A percentile compares a stretch with the other conserved stretches of the same genome.
Conservation (phyloP, 2,888 invertebrate genomes). For the Pollenia labialis region DNA sequence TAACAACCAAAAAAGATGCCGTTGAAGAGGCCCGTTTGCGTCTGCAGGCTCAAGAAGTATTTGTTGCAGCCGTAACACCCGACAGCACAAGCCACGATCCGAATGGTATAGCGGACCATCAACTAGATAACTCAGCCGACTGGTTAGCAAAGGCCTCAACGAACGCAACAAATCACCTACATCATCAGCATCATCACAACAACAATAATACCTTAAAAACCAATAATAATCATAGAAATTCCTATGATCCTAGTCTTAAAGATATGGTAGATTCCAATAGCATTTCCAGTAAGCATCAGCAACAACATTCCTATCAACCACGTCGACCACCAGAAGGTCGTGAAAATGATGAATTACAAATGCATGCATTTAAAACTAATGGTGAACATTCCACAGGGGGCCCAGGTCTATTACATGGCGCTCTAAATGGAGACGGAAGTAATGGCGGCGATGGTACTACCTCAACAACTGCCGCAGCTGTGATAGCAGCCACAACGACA, state of each 20-base stretch:
- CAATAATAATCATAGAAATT: slow-evolving; percentile 75
- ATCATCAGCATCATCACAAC: slow-evolving; percentile 74
- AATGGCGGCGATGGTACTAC: slow-evolving; percentile 29
- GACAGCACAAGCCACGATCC: slow-evolving; percentile 78
- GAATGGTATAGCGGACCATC: slow-evolving; percentile 72
- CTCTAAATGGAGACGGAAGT: slow-evolving; percentile 75
- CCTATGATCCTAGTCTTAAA: slow-evolving; percentile 78
- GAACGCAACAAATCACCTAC: slow-evolving; percentile 74
- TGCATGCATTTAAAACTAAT: slow-evolving; percentile 80
- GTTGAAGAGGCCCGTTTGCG: slow-evolving; percentile 94
- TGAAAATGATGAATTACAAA: slow-evolving; percentile 87
- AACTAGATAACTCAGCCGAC: slow-evolving; percentile 60
- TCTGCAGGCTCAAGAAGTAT: slow-evolving; percentile 87
- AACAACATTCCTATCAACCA: slow-evolving; percentile 79
- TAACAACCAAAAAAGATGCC: slow-evolving; percentile 97
- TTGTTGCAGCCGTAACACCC: slow-evolving; percentile 76
- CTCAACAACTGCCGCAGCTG: slow-evolving; percentile 84
- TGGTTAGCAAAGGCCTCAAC: slow-evolving; percentile 69
- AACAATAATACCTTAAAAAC: slow-evolving; percentile 75
- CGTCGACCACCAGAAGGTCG: slow-evolving; percentile 91
- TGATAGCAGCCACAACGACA: slow-evolving; percentile 77
- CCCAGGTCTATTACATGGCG: slow-evolving; percentile 38
- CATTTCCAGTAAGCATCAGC: slow-evolving; percentile 77
- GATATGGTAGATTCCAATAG: slow-evolving; percentile 69
- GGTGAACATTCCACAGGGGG: slow-evolving; percentile 78